Percentiles rank a stretch among this genome's conserved stretches.
phyloP scores from a whole-genome alignment of 2,888 invertebrate genomes.

The Myathropa florea region DNA sequence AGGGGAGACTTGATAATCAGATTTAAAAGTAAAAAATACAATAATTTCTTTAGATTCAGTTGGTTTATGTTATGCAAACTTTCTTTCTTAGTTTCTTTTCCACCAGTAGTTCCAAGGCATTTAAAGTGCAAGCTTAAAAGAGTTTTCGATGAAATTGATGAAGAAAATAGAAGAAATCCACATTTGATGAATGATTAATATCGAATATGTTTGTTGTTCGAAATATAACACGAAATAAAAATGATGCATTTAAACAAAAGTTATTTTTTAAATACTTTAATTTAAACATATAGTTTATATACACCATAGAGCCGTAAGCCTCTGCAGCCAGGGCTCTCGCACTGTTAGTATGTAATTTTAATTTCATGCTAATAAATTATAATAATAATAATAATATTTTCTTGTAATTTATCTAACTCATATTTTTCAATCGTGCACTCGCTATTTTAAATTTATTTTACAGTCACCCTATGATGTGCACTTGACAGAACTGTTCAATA shows the following conservation, averaged over 20 bases:
- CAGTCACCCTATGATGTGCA: not conserved
- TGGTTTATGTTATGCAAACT: not conserved
- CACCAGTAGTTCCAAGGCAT: constrained; percentile 81
- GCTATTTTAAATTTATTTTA: not conserved
- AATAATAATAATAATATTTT: too few species aligned
- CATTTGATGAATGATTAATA: not conserved
- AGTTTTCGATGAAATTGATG: constrained; percentile 80
- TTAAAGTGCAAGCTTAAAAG: constrained; percentile 81
- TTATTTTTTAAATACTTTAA: too few species aligned
- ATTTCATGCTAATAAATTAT: too few species aligned
- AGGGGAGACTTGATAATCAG: constrained; percentile 86
- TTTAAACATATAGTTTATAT: too few species aligned
- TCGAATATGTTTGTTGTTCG: not conserved
- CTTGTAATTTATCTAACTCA: too few species aligned
- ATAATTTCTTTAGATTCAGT: not conserved
- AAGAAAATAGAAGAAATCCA: constrained; percentile 76
- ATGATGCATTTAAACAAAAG: too few species aligned
- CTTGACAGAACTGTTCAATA: not conserved
- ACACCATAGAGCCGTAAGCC: too few species aligned
- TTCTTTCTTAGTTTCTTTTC: constrained; percentile 75
- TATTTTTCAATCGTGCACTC: too few species aligned
- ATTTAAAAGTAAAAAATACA: constrained; percentile 81
- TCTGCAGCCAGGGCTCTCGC: too few species aligned
- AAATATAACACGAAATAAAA: too few species aligned
- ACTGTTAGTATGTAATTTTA: too few species aligned